Conservation (phyloP, 2,888 invertebrate genomes). For the Neria commutata region DNA sequence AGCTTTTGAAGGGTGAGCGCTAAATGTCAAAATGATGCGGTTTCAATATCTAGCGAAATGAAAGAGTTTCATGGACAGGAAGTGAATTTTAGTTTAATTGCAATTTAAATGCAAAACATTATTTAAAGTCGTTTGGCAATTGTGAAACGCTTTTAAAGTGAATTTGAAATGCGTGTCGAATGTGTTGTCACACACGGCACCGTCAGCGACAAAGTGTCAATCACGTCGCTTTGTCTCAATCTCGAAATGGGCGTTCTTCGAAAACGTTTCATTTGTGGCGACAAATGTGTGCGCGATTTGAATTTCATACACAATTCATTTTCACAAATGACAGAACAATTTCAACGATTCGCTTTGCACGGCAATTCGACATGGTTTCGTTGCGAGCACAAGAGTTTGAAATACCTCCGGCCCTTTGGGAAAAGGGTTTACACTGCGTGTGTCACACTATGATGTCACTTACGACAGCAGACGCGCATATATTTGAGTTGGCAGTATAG, state of each 20-base stretch:
- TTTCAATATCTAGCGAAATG: no score
- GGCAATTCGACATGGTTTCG: slow-evolving; percentile 47
- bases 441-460: not conserved
- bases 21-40: no score
- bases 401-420: slow-evolving; percentile 20
- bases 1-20: no score
- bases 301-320: slow-evolving; percentile 42
- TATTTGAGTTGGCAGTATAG: no score
- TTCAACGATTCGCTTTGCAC: slow-evolving; percentile 42
- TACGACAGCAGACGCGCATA: not conserved
- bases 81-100: no score
- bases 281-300: slow-evolving; percentile 49
- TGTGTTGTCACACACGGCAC: slow-evolving; percentile 22
- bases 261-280: slow-evolving; percentile 46
- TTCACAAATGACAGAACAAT: slow-evolving; percentile 41
- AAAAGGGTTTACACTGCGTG: slow-evolving; percentile 43
- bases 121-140: no score
- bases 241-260: slow-evolving; percentile 35
- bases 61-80: no score
- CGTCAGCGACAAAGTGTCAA: slow-evolving; percentile 40
- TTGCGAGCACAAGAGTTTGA: slow-evolving; percentile 2
- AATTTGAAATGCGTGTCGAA: slow-evolving; percentile 35
- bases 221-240: slow-evolving; percentile 48
- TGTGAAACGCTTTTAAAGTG: no score
- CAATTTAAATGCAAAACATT: no score